A percentile compares a stretch with the other conserved stretches of the same genome.
Conservation (phyloP, 2,113 vertebrate species). For the Symphodus melops region DNA sequence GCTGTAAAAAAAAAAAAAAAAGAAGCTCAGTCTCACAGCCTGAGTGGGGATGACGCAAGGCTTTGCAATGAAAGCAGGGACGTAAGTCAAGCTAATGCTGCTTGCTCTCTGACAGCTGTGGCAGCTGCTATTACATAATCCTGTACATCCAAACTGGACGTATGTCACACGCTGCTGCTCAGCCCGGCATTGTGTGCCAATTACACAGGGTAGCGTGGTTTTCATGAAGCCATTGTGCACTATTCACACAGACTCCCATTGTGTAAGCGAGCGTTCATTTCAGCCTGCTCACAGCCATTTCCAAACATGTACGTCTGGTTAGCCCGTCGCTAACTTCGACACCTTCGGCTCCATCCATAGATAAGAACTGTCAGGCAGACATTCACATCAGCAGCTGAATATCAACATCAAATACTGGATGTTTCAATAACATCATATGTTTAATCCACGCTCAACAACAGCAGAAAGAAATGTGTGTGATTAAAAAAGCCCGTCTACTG, state of each 20-base stretch:
- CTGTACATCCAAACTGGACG: slow-evolving; percentile 55
- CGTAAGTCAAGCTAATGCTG: slow-evolving; percentile 37
- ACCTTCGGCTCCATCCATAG: not conserved
- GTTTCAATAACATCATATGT: not conserved
- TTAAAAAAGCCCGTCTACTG: not conserved
- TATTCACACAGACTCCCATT: slow-evolving; percentile 41
- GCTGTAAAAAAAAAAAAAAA: not conserved
- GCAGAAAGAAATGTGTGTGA: not conserved
- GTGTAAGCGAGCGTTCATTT: slow-evolving; percentile 32
- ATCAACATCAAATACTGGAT: not conserved
- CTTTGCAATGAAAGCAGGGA: slow-evolving; percentile 51
- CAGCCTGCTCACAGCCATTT: slow-evolving; percentile 9
- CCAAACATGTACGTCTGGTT: slow-evolving; percentile 30
- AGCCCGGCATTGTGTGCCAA: slow-evolving; percentile 51
- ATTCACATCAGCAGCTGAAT: not conserved
- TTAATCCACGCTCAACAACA: not conserved
- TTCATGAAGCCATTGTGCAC: slow-evolving; percentile 60
- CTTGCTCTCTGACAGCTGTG: slow-evolving; percentile 26
- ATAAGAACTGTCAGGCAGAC: not conserved
- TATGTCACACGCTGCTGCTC: slow-evolving; percentile 34
- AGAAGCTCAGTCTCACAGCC: slow-evolving; percentile 7
- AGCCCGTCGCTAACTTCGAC: not conserved
- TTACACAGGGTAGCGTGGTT: slow-evolving; percentile 46
- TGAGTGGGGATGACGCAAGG: slow-evolving; percentile 56
- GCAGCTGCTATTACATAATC: slow-evolving; percentile 71